These are phyloP conservation scores for Tauraco erythrolophus DNA, from an alignment of 2,113 vertebrate species.

Conservation along the genomic window DNA sequence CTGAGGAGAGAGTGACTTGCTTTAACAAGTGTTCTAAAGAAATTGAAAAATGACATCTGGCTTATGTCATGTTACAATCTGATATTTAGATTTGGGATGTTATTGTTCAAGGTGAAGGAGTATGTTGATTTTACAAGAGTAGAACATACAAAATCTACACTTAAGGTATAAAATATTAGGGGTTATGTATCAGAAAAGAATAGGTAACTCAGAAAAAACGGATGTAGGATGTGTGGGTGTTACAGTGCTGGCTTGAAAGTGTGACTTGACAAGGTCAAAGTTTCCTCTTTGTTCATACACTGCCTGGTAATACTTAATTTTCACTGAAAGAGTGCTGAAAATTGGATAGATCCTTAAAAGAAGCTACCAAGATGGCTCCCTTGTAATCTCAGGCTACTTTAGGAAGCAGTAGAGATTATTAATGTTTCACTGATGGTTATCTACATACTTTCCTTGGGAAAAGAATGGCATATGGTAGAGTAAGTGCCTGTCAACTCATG, in stretches of 20 bases:
- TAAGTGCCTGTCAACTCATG: background rate
- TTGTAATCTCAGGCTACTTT: background rate
- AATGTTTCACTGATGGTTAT: background rate
- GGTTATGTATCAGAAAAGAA: background rate
- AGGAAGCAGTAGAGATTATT: background rate
- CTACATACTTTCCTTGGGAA: background rate
- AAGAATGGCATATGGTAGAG: background rate
- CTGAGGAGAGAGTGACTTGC: background rate
- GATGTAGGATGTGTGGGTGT: background rate
- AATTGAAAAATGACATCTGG: rapidly evolving
- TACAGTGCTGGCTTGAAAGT: background rate
- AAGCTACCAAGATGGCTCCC: background rate
- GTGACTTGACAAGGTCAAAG: background rate
- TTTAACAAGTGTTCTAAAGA: background rate
- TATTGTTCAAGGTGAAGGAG: background rate
- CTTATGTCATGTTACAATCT: background rate
- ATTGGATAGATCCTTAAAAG: background rate
- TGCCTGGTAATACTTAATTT: background rate
- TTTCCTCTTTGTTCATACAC: background rate
- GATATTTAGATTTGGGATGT: background rate
- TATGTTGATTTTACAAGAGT: background rate
- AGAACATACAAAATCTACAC: background rate
- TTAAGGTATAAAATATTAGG: background rate
- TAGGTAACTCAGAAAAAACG: background rate
- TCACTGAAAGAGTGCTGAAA: background rate